A percentile compares a stretch with the other conserved stretches of the same genome.
Conservation (phyloP, 2,888 invertebrate genomes). For the Ommatoiulus sabulosus region DNA sequence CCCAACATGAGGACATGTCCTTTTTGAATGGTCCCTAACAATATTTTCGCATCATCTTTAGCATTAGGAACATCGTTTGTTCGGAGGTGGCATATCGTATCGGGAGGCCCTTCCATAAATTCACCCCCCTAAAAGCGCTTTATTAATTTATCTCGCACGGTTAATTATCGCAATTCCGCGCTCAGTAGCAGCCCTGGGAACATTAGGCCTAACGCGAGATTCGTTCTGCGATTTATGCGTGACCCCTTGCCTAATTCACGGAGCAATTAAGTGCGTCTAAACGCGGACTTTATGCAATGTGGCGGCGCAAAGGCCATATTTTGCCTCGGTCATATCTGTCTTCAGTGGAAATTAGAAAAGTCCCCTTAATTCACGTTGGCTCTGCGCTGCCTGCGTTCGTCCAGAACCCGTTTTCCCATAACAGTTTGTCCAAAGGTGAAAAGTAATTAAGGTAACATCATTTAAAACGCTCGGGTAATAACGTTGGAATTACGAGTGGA, state of each 20-base stretch:
- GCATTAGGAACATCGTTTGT: no score
- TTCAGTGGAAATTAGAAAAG: neutral
- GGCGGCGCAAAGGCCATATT: neutral
- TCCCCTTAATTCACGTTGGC: constrained; percentile 14
- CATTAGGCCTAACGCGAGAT: neutral
- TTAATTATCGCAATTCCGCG: neutral
- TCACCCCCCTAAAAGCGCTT: neutral
- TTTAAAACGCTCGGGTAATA: constrained; percentile 15
- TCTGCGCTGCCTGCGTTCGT: neutral
- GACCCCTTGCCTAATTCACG: neutral
- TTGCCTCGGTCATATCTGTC: constrained; percentile 23
- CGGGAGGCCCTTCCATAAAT: neutral
- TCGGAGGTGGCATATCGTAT: neutral
- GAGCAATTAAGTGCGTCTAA: neutral
- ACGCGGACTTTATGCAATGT: constrained; percentile 27
- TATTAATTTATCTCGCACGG: neutral
- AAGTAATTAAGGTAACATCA: constrained; percentile 20
- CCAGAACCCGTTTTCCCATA: constrained; percentile 3
- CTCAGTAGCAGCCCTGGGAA: neutral
- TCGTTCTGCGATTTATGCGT: neutral
- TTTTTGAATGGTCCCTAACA: no score
- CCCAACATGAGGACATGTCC: no score
- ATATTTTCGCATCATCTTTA: no score
- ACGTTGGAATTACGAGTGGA: constrained; percentile 34
- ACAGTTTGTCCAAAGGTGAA: constrained; percentile 18